Base-by-base conservation (phyloP, 2,113 vertebrate species). In the Scortum barcoo region DNA sequence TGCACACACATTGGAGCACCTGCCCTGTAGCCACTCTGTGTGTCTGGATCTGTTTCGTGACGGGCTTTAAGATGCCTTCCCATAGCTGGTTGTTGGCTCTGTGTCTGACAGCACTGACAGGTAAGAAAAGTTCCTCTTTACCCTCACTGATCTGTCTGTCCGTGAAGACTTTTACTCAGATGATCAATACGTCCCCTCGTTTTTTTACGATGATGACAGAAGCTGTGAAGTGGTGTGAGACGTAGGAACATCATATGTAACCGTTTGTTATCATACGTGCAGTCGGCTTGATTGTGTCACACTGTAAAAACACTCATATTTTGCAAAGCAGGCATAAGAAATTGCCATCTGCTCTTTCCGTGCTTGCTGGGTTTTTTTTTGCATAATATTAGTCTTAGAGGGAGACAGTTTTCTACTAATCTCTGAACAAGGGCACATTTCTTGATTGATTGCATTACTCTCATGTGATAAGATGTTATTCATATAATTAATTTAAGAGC, bases 81-180 rank as follows among this genome's bases (percentile, higher is more conserved):
- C 83, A 40, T 63, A 56, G 77, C 57, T 94, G 93, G 93, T 60
- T 94, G 72, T 65, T 93, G 89, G 84, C 86, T 85, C 81, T 93
- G 5, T 89, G 71, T 78, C 70, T 95, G 61, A 81, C 87, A 48
- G 87, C 86, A 56, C 71, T 94, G 2, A 78, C 80, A 94, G 95
- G 95, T 95, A 85, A 83, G 87, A 94, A 94, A 89, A 85, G 80
- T 86, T 89, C 28, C 36, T 86, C 54, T 83, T 70, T 72, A 63
- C 83, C 10, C 14, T 68, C 36, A 56, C 1, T 80, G 2, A 50
- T 83, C 26, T 54, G 24, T 51, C 7, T 57, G 28, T 19, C 26
- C 5, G 17, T 51, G 10, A 36, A 36, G 58, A 54, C 61, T 62
- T 63, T 67, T 0, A 24, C n/a, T 13, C 28, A 72, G 8, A 22